These are phyloP conservation scores for Imbricaverruca yamaguchii DNA, from an alignment of 2,888 invertebrate species.

Conservation along the genomic window DNA sequence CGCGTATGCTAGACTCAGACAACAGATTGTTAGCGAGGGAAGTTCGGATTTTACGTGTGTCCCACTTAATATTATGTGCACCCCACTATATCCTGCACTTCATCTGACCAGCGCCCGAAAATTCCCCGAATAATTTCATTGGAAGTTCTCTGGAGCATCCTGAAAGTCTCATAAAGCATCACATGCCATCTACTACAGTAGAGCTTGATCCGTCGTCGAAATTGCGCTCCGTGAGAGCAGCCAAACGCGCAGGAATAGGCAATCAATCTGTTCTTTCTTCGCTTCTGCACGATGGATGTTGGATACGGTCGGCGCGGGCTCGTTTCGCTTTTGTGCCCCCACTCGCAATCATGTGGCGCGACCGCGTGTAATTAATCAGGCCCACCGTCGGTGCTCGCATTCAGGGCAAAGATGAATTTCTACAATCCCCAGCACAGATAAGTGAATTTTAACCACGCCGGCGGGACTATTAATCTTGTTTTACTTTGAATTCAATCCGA, in stretches of 20 bases:
- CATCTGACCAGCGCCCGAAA: too few species aligned
- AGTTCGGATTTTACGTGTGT: too few species aligned
- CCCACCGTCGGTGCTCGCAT: background rate
- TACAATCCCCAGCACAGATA: constrained; percentile 18
- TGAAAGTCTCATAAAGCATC: too few species aligned
- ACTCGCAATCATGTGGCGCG: background rate
- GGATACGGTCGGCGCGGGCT: background rate
- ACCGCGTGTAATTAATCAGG: background rate
- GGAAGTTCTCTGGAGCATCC: too few species aligned
- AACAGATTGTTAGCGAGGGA: too few species aligned
- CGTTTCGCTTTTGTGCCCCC: background rate
- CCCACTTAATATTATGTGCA: too few species aligned
- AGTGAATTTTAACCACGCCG: constrained; percentile 21
- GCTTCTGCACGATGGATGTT: background rate
- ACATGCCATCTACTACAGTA: too few species aligned
- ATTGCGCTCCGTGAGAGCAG: background rate
- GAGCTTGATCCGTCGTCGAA: background rate
- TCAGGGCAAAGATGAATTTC: constrained; percentile 21
- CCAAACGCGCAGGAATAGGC: background rate
- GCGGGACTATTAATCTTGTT: constrained; percentile 10
- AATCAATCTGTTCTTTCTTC: background rate
- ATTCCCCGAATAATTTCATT: too few species aligned
- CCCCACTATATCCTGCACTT: too few species aligned
- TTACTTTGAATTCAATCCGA: constrained; percentile 19
- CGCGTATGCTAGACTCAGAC: too few species aligned